Conservation (phyloP, 2,888 invertebrate species). For the Beris chalybata region DNA sequence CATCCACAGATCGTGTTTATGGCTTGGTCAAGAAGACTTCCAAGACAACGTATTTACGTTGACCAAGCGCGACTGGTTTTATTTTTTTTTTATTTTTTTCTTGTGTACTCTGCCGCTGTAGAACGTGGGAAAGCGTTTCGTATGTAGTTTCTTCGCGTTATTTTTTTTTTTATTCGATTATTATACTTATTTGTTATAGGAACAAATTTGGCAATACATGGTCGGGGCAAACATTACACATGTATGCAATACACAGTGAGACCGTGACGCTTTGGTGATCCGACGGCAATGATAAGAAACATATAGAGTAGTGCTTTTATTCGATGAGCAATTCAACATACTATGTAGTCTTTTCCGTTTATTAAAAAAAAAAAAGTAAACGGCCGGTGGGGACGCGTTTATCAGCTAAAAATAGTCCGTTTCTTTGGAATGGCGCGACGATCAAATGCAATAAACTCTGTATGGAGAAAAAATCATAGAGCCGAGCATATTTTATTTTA, state of each 20-base stretch:
- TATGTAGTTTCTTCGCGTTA: not conserved
- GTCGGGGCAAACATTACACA: not conserved
- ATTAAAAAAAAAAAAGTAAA: too few species aligned
- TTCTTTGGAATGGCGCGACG: too few species aligned
- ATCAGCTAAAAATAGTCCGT: too few species aligned
- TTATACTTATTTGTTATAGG: not conserved
- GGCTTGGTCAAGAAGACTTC: constrained; percentile 19
- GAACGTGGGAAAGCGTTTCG: constrained; percentile 30
- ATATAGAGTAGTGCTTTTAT: too few species aligned
- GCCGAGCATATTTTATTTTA: too few species aligned
- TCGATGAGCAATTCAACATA: too few species aligned
- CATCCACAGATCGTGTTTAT: constrained; percentile 24
- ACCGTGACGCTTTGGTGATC: not conserved
- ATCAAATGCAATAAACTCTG: too few species aligned
- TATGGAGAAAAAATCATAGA: too few species aligned
- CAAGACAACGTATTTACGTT: not conserved
- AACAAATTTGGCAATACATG: constrained; percentile 23
- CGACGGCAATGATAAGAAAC: too few species aligned
- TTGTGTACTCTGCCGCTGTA: not conserved
- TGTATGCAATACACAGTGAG: not conserved
- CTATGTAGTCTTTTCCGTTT: too few species aligned
- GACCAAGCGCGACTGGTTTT: constrained; percentile 20
- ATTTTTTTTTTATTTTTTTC: constrained; percentile 3
- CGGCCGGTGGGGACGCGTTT: too few species aligned
- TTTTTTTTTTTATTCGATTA: not conserved